Evolutionary conservation across 2,113 vertebrate genomes (phyloP).

Genomic region (Microtus pennsylvanicus): DNA sequence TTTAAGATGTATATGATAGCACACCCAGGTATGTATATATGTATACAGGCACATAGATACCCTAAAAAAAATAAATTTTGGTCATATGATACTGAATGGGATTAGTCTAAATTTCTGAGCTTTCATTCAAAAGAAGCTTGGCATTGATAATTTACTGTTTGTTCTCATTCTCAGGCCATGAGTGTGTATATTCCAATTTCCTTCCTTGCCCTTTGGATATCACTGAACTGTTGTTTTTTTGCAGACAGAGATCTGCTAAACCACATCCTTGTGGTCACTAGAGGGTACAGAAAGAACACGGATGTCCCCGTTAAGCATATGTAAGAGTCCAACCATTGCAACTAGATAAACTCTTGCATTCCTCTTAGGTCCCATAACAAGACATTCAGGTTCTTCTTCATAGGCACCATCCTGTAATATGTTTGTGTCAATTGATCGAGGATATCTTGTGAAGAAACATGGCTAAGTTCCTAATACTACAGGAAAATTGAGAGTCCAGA

Average conservation of each 20-base stretch:
- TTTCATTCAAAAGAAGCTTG: not conserved
- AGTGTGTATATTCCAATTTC: constrained; percentile 61
- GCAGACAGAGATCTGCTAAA: constrained; percentile 47
- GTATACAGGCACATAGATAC: not conserved
- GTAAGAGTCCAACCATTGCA: not conserved
- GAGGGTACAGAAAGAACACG: not conserved
- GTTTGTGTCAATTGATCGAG: not conserved
- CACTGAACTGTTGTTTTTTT: constrained; percentile 13
- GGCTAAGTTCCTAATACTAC: not conserved
- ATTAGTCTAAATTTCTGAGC: constrained; percentile 21
- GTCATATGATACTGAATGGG: not conserved
- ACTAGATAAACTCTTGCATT: not conserved
- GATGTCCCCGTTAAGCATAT: not conserved
- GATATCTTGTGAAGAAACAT: not conserved
- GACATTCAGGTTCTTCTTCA: not conserved
- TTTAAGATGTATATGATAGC: not conserved
- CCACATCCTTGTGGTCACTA: not conserved
- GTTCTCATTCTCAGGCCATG: not conserved
- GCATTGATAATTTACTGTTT: not conserved
- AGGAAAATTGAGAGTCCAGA: not conserved
- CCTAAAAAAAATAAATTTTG: constrained; percentile 58
- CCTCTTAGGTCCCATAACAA: not conserved
- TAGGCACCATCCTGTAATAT: not conserved
- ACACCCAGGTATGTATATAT: not conserved
- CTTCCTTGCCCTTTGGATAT: constrained; percentile 34